Evolutionary conservation across 2,797 vertebrate species (phyloP).

Genomic region (Taenioides sp.): DNA sequence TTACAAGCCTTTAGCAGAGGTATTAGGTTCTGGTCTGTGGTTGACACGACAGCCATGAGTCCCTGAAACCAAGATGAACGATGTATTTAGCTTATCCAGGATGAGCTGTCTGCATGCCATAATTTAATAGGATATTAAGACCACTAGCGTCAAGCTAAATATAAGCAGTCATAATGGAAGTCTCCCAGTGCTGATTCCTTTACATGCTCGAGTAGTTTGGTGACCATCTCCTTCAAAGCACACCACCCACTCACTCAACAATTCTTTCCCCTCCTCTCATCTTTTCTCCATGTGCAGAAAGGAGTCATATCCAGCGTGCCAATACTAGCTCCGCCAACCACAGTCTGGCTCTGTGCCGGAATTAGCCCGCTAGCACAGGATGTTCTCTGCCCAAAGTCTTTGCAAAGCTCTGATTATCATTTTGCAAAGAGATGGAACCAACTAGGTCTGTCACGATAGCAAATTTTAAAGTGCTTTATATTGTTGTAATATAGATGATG

Average conservation of each 20-base stretch:
- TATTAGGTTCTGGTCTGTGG: conserved; percentile 23
- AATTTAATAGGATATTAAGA: conserved; percentile 47
- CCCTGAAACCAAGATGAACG: conserved; percentile 50
- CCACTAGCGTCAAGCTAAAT: conserved; percentile 44
- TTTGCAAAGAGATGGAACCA: conserved; percentile 5
- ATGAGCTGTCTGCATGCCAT: conserved; percentile 49
- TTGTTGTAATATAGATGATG: no score
- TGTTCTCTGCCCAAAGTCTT: conserved; percentile 35
- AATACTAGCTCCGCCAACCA: conserved; percentile 22
- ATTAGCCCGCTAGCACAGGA: conserved; percentile 45
- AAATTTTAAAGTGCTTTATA: no score
- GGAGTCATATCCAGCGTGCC: conserved; percentile 37
- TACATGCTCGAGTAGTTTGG: conserved; percentile 3
- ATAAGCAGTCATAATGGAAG: conserved; percentile 49
- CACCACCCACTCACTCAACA: conserved; percentile 30
- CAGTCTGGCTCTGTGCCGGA: conserved; percentile 29
- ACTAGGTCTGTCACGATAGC: no score
- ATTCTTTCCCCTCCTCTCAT: conserved; percentile 25
- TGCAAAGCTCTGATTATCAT: background rate
- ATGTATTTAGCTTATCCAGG: conserved; percentile 55
- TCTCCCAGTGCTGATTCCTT: conserved; percentile 21
- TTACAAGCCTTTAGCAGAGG: conserved; percentile 12
- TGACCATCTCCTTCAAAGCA: conserved; percentile 15
- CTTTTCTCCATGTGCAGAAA: conserved; percentile 31
- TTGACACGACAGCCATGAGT: conserved; percentile 39